Evolutionary conservation across 30 jellyfish, hydroid and myxozoan genomes (phyloP).

Genomic region (Pseudorhiza aurosa): DNA sequence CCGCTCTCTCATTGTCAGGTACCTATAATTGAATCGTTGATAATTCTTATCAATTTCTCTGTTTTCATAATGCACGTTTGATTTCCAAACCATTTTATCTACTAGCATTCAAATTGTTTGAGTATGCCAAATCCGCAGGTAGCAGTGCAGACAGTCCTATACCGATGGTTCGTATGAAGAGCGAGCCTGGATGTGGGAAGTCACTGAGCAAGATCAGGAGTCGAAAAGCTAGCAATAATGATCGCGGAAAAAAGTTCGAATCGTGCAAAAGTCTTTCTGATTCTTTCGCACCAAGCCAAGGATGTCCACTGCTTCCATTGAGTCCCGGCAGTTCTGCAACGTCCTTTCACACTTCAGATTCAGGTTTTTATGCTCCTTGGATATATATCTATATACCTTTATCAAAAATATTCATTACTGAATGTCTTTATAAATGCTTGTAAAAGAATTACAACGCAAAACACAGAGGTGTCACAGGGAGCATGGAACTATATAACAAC

Average conservation of each 20-base stretch:
- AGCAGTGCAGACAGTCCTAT: constrained; percentile 71
- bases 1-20: constrained; percentile 48
- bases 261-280: constrained; percentile 20
- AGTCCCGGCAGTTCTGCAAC: neutral
- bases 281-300: constrained; percentile 51
- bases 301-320: neutral
- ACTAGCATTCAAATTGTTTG: neutral
- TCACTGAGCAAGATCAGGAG: neutral
- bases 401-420: no score
- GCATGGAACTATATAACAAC: no score
- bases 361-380: constrained; percentile 1
- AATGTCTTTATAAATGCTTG: no score
- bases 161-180: constrained; percentile 69
- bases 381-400: no score
- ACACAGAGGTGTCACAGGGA: no score
- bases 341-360: constrained; percentile 14
- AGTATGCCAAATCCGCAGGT: neutral
- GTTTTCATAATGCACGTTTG: neutral
- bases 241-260: neutral
- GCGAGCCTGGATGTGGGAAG: constrained; percentile 61
- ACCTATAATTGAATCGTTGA: neutral
- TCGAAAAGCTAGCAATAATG: constrained; percentile 14
- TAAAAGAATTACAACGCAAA: no score
- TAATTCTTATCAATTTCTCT: neutral
- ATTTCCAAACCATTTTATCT: neutral